Percentiles rank a stretch among this genome's conserved stretches.
Conservation (phyloP, 2,888 invertebrate genomes). For the Troides oblongomaculatus region DNA sequence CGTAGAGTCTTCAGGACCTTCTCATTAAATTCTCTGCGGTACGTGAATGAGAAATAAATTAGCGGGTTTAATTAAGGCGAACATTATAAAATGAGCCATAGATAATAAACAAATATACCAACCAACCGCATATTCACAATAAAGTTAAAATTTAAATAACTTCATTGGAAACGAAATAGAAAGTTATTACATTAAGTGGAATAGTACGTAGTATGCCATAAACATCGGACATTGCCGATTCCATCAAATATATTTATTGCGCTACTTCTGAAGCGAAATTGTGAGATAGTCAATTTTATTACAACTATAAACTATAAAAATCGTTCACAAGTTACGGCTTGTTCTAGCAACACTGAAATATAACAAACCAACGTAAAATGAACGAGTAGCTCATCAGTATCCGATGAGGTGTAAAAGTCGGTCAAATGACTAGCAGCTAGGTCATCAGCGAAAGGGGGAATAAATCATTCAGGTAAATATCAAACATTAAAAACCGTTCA, state of each 20-base stretch:
- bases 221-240: conserved; percentile 19
- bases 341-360: conserved; percentile 6
- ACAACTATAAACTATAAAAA: conserved; percentile 28
- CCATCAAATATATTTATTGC: conserved; percentile 28
- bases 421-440: neutral
- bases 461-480: too few relatives aligned
- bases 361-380: conserved; percentile 7
- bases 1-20: conserved; percentile 38
- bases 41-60: conserved; percentile 41
- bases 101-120: neutral
- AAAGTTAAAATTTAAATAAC: too few relatives aligned
- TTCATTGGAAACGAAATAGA: conserved; percentile 6
- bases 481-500: too few relatives aligned
- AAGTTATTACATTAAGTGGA: conserved; percentile 22
- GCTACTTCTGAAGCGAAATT: conserved; percentile 21
- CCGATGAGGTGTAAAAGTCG: too few relatives aligned
- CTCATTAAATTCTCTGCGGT: conserved; percentile 44
- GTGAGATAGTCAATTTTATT: conserved; percentile 27
- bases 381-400: neutral
- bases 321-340: conserved; percentile 22
- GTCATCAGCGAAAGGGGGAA: neutral
- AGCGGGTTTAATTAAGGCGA: conserved; percentile 39
- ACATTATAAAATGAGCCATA: conserved; percentile 9
- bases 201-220: conserved; percentile 14
- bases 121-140: too few relatives aligned